Conservation (phyloP, 2,888 invertebrate species). For the Bruchidius siliquastri region DNA sequence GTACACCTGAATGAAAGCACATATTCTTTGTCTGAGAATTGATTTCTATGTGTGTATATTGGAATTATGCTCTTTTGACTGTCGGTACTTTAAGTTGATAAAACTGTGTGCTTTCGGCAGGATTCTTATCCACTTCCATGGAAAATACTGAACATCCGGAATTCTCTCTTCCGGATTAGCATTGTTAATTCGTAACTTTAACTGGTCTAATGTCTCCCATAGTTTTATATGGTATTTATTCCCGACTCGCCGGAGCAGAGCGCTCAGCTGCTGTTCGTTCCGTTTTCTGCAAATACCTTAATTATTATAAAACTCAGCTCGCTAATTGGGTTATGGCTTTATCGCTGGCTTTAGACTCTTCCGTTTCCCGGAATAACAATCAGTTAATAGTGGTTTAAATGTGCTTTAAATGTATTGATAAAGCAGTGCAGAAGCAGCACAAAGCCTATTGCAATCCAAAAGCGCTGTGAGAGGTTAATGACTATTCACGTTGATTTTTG, state of each 20-base stretch:
- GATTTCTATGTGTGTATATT: too few species aligned
- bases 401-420: not conserved
- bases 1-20: too few species aligned
- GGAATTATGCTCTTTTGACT: too few species aligned
- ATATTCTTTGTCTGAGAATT: too few species aligned
- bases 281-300: not conserved
- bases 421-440: too few species aligned
- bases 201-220: not conserved
- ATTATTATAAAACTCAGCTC: not conserved
- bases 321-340: not conserved
- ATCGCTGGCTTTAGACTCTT: not conserved
- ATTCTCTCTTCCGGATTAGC: not conserved
- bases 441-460: too few species aligned
- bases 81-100: too few species aligned
- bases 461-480: too few species aligned
- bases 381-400: not conserved
- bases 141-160: not conserved
- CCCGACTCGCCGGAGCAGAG: not conserved
- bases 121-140: not conserved
- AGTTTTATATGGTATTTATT: not conserved
- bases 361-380: not conserved
- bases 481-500: too few species aligned
- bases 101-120: not conserved
- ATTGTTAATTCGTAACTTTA: not conserved
- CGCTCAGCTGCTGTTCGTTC: not conserved